A percentile compares a stretch with the other conserved stretches of the same genome.
These are phyloP conservation scores for Pangasius mekongensis DNA, from an alignment of 2,797 vertebrate species.

Conservation along the genomic window DNA sequence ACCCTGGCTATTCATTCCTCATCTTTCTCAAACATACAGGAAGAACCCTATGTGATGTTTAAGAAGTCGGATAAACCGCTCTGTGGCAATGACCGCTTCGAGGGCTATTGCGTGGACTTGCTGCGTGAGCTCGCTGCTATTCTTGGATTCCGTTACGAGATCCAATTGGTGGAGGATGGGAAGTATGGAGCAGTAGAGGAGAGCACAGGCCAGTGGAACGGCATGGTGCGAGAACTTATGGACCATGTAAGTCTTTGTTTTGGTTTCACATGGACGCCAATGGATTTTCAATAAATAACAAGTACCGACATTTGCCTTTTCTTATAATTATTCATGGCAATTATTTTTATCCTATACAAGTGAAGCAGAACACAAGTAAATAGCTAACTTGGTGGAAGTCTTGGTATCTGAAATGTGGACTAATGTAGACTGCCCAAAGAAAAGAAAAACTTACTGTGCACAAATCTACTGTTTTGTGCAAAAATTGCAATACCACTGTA, in stretches of 20 bases:
- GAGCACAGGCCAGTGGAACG: constrained; percentile 89
- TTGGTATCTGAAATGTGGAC: background rate
- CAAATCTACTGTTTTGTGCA: background rate
- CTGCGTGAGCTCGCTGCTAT: constrained; percentile 77
- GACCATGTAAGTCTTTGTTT: constrained; percentile 87
- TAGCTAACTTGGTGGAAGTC: background rate
- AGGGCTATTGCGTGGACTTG: constrained; percentile 79
- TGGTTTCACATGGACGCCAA: background rate
- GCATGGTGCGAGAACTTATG: constrained; percentile 96
- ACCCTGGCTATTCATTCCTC: background rate
- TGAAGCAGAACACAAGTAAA: background rate
- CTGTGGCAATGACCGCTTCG: constrained; percentile 79
- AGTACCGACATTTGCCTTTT: background rate
- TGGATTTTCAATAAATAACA: background rate
- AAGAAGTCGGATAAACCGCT: constrained; percentile 81
- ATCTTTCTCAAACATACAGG: constrained; percentile 60
- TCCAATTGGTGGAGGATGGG: constrained; percentile 78
- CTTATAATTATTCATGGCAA: background rate
- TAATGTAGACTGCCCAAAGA: background rate
- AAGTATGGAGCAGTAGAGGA: constrained; percentile 76
- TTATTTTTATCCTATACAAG: no score
- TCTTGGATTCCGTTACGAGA: constrained; percentile 78
- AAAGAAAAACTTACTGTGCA: background rate
- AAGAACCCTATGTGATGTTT: constrained; percentile 81
- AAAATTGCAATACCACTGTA: background rate